Evolutionary conservation across 2,888 invertebrate genomes (phyloP).

Genomic region (Amphipoea lucens): DNA sequence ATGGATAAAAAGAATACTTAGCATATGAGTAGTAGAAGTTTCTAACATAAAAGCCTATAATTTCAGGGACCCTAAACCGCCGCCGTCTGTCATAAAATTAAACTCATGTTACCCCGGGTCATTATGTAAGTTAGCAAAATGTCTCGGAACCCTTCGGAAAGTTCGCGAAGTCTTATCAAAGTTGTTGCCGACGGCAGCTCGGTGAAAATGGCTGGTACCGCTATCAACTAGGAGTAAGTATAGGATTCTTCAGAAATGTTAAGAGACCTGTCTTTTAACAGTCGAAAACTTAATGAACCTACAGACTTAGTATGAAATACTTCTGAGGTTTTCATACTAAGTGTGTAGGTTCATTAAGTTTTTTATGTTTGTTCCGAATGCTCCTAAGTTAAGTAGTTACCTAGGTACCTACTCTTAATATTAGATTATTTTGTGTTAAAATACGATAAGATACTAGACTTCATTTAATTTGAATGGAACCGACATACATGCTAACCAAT

Average conservation of each 20-base stretch:
- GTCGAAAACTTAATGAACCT: too few species aligned
- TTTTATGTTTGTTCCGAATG: background rate
- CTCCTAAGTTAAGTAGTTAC: background rate
- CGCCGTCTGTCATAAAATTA: slow-evolving; percentile 46
- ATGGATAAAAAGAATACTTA: background rate
- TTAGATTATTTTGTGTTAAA: background rate
- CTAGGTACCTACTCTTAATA: background rate
- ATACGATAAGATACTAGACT: background rate
- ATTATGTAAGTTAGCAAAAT: slow-evolving; percentile 53
- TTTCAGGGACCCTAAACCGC: background rate
- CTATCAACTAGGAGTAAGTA: slow-evolving; percentile 36
- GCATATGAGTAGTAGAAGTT: background rate
- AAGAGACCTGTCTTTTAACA: too few species aligned
- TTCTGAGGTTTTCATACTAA: slow-evolving; percentile 1
- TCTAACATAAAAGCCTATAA: background rate
- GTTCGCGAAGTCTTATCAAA: slow-evolving; percentile 58
- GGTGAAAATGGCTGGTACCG: slow-evolving; percentile 24
- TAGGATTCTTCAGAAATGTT: background rate
- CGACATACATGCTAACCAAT: background rate
- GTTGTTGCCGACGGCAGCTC: slow-evolving; percentile 45
- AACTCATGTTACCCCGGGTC: slow-evolving; percentile 38
- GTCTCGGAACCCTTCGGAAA: slow-evolving; percentile 47
- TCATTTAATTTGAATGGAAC: background rate
- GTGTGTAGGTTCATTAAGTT: background rate
- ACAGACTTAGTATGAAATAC: too few species aligned